These are phyloP conservation scores for Sylvietta virens DNA, from an alignment of 2,113 vertebrate genomes.

Conservation along the genomic window DNA sequence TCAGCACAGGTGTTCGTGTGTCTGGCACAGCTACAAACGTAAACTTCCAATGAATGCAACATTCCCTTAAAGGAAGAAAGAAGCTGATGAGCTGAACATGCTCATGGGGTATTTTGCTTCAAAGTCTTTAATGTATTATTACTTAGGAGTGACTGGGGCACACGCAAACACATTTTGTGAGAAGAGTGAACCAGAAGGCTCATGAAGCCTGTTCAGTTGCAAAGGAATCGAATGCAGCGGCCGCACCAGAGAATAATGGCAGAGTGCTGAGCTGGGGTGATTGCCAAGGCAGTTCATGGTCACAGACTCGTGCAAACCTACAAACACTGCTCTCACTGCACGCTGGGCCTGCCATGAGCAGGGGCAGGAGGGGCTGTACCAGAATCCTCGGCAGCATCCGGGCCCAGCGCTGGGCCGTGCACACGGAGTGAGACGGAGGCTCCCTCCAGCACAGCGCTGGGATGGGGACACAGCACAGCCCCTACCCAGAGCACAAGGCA, in stretches of 20 bases:
- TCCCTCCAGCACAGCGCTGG: background rate
- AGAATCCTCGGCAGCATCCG: rapidly evolving
- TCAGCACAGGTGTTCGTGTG: background rate
- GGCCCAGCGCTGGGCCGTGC: background rate
- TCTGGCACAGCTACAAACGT: background rate
- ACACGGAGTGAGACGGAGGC: background rate
- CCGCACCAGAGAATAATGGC: rapidly evolving
- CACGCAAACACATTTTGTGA: background rate
- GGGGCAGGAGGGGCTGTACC: background rate
- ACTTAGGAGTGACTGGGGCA: background rate
- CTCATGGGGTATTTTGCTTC: background rate
- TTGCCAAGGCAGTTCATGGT: background rate
- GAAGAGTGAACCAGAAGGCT: background rate
- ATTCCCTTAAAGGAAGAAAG: slow-evolving; percentile 13
- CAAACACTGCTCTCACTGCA: rapidly evolving
- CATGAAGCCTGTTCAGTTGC: rapidly evolving
- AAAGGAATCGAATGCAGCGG: background rate
- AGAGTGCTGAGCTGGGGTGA: background rate
- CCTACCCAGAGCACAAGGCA: background rate
- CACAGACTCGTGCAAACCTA: background rate
- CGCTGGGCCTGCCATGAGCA: background rate
- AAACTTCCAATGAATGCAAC: background rate
- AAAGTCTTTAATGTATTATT: background rate
- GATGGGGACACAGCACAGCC: background rate
- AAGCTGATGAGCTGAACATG: background rate